Evolutionary conservation across 2,113 vertebrate species (phyloP), one percentile per base, ranked within the genome.

Genomic region (Boleophthalmus pectinirostris): DNA sequence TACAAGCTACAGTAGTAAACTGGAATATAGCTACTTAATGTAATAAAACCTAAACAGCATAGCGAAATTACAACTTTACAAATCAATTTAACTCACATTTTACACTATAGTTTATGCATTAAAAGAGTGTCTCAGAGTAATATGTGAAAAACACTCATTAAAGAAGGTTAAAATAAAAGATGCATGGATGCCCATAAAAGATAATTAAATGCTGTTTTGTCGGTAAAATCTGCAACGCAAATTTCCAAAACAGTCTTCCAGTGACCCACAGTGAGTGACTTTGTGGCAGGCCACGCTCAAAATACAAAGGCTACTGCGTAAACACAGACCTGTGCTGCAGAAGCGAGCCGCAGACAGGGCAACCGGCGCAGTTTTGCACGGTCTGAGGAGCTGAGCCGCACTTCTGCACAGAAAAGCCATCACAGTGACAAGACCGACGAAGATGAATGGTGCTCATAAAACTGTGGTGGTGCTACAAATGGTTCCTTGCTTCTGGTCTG

Each of bases 401-500:
- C 72, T 82, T 86, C 90, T 89, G 60, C 84, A 92, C 47, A 94
- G 75, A 47, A 92, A 79, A 5, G 94, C 85, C 94, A 95, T 95
- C 65, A 61, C 53, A 43, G 56, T 25, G 20, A 73, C 20, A 47
- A 6, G 15, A 53, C 24, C 8, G 9, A 43, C 8, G 9, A 33
- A 0, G 8, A 33, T 46, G n/a, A 24, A 12, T 8, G 65, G 12
- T 24, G n/a, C 20, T 66, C n/a, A n/a, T n/a, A n/a, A n/a, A n/a
- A n/a, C n/a, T n/a, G n/a, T n/a, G 16, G n/a, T 8, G 65, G 12
- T 24, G n/a, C 20, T 66, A 20, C 38, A 21, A 46, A 13, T 21
- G 3, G 35, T n/a, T n/a, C 63, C 20, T 38, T 46, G 43, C n/a
- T 66, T 13, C 13, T 23, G 29, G n/a, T 8, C 3, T 7, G 18